Evolutionary conservation across 2,888 invertebrate genomes (phyloP), one percentile per base, ranked within the genome.

Genomic region (Morpho helenor): DNA sequence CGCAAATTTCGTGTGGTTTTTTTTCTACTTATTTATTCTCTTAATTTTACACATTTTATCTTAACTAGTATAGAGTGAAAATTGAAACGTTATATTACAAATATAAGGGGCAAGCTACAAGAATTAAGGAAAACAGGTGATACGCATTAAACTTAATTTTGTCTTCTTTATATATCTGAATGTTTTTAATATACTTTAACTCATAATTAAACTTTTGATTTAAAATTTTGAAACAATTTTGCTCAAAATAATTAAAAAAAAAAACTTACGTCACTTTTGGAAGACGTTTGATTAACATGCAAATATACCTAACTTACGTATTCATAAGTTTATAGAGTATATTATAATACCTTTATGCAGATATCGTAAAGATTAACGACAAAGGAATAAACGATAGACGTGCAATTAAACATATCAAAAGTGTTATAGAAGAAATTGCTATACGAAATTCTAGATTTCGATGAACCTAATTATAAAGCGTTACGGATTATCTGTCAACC

Each of bases 391-490:
- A 68, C 63, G 55, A 66, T 64, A 63, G 66, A 77, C 62, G 85
- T 88, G 87, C 86, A 74, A 69, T 67, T 81, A 87, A 83, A 81
- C 75, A 85, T 77, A 65, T 76, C 68, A 79, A 82, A 78, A 70
- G 81, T 83, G 80, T 77, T 71, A 73, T 75, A 75, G 79, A 82
- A 79, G 77, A 82, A 84, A 84, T 74, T 71, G 82, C 84, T 79
- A 79, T 80, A 74, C 82, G 83, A 86, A 87, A 86, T 80, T 80
- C 82, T 86, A 81, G 76, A 84, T 82, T 82, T 83, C 87, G 81
- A 76, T 78, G 73, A 81, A 88, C 87, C 87, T 90, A 90, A 88
- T 87, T 90, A 89, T 90, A 89, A 89, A 90, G 89, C 89, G 89
- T 89, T 79, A 76, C 79, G 89, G 89, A 90, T 89, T 82, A 80